These are phyloP conservation scores for Salminus brasiliensis DNA, from an alignment of 2,113 vertebrate species.

Conservation along the genomic window DNA sequence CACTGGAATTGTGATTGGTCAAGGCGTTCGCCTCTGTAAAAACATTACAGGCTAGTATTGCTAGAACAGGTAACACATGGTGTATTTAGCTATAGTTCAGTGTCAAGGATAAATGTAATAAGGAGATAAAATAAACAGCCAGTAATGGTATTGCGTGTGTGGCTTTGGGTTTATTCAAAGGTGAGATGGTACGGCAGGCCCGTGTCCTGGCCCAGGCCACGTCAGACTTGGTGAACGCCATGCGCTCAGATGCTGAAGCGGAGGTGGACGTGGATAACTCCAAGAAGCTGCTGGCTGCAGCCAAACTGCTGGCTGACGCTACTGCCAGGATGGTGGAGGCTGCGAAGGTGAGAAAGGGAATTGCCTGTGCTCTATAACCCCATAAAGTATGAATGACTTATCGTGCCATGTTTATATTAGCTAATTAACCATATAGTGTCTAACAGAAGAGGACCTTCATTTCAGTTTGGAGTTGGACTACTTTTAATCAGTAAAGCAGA, in stretches of 20 bases:
- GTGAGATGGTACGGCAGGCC: conserved; percentile 98
- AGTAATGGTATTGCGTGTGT: no score
- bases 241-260: conserved; percentile 95
- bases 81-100: not conserved
- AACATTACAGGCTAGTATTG: no score
- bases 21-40: no score
- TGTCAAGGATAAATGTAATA: not conserved
- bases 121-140: no score
- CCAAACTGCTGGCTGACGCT: conserved; percentile 95
- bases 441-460: not conserved
- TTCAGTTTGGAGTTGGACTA: not conserved
- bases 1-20: no score
- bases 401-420: no score
- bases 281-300: conserved; percentile 95
- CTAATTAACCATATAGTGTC: no score
- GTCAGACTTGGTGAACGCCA: conserved; percentile 95
- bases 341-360: conserved; percentile 86
- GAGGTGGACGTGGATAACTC: conserved; percentile 98
- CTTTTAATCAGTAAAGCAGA: not conserved
- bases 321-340: conserved; percentile 99
- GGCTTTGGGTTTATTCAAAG: conserved; percentile 64
- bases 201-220: conserved; percentile 97
- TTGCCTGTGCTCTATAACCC: not conserved
- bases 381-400: not conserved
- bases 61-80: not conserved